Evolutionary conservation across 1,140 invertebrate genomes (phyloP).

Genomic region (Tetragnatha versicolor): DNA sequence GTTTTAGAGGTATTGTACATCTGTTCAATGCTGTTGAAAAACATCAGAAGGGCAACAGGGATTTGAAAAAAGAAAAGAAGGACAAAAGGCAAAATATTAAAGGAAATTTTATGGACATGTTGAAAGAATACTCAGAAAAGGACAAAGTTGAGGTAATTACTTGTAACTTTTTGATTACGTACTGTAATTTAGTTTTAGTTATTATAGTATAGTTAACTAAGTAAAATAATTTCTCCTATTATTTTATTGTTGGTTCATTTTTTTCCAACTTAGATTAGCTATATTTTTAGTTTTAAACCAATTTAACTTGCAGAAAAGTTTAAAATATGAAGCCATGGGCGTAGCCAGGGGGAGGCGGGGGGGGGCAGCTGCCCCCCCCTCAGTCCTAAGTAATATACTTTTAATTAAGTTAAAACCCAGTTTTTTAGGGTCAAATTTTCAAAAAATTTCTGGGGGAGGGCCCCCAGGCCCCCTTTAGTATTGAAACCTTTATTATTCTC

Average conservation of each 20-base stretch:
- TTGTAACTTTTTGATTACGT: neutral
- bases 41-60: slow-evolving; percentile 73
- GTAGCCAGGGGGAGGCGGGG: too few species aligned
- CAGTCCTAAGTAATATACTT: too few species aligned
- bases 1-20: slow-evolving; percentile 83
- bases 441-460: too few species aligned
- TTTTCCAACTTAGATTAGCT: neutral
- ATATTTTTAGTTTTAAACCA: neutral
- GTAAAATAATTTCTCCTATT: neutral
- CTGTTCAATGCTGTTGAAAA: slow-evolving; percentile 88
- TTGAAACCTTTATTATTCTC: too few species aligned
- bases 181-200: neutral
- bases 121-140: slow-evolving; percentile 28
- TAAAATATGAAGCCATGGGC: too few species aligned
- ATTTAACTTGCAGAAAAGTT: too few species aligned
- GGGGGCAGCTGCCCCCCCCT: too few species aligned
- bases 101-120: slow-evolving; percentile 47
- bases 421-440: too few species aligned
- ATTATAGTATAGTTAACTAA: neutral
- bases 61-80: slow-evolving; percentile 69
- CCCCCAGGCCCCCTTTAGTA: too few species aligned
- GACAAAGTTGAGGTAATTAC: slow-evolving; percentile 11
- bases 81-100: slow-evolving; percentile 18
- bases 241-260: neutral
- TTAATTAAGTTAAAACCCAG: too few species aligned